phyloP scores from a whole-genome alignment of 2,888 invertebrate species.

The Andrena praecox region DNA sequence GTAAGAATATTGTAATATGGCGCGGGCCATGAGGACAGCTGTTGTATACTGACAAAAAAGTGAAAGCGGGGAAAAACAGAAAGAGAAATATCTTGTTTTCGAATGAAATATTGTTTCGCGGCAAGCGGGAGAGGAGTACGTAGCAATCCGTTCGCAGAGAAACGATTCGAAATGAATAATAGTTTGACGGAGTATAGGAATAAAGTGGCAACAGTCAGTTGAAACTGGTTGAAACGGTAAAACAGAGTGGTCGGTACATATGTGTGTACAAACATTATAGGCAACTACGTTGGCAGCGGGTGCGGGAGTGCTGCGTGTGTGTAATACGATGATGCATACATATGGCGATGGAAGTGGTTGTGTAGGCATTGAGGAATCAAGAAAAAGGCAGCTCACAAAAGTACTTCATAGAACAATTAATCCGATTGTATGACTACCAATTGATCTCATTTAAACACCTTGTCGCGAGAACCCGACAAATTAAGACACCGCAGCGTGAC shows the following conservation, averaged over 20 bases:
- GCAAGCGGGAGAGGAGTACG: background rate
- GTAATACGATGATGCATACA: background rate
- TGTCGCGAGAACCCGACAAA: slow-evolving; percentile 14
- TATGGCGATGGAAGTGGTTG: slow-evolving; percentile 33
- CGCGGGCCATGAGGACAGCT: slow-evolving; percentile 78
- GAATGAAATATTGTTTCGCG: slow-evolving; percentile 49
- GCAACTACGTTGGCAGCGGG: too few relatives aligned
- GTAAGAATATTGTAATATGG: slow-evolving; percentile 71
- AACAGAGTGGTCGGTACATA: too few relatives aligned
- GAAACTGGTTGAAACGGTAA: background rate
- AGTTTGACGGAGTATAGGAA: background rate
- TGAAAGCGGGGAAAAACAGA: slow-evolving; percentile 9
- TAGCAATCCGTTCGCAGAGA: background rate
- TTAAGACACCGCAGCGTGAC: slow-evolving; percentile 15
- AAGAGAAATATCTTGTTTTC: slow-evolving; percentile 63
- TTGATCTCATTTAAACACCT: slow-evolving; percentile 53
- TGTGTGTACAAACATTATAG: too few relatives aligned
- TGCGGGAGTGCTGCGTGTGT: too few relatives aligned
- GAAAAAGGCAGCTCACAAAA: slow-evolving; percentile 47
- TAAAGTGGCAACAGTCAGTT: slow-evolving; percentile 4
- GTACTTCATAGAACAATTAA: slow-evolving; percentile 65
- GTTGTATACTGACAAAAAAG: slow-evolving; percentile 83
- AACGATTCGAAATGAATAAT: slow-evolving; percentile 11
- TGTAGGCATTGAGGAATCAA: slow-evolving; percentile 38
- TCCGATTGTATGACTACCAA: slow-evolving; percentile 45